A percentile compares a stretch with the other conserved stretches of the same genome.
Conservation (phyloP, 2,888 invertebrate species). For the Trichopria drosophilae region DNA sequence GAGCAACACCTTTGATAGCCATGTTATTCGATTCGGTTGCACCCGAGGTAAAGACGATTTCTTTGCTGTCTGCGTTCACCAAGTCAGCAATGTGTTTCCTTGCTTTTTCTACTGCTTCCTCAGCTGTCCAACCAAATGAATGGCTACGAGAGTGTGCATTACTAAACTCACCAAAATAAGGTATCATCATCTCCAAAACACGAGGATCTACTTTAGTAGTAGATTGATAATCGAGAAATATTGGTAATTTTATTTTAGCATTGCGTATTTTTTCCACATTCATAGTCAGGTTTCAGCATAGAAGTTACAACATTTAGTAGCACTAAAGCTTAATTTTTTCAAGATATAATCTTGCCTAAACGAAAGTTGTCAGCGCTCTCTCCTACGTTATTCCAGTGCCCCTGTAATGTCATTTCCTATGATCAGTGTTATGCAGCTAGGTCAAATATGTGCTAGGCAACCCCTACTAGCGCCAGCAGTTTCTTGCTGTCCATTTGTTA, state of each 20-base stretch:
- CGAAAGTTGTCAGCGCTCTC: too few relatives aligned
- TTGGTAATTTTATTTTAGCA: slow-evolving; percentile 24
- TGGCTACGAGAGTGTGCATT: slow-evolving; percentile 22
- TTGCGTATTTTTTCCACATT: slow-evolving; percentile 15
- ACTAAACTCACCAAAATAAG: slow-evolving; percentile 19
- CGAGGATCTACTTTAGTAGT: slow-evolving; percentile 20
- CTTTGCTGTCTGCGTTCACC: slow-evolving; percentile 10
- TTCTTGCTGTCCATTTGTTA: too few relatives aligned
- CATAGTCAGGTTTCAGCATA: slow-evolving; percentile 11
- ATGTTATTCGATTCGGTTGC: slow-evolving; percentile 23
- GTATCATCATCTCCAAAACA: slow-evolving; percentile 19
- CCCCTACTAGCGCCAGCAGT: too few relatives aligned
- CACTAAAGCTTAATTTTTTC: slow-evolving; percentile 18
- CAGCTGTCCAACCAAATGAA: slow-evolving; percentile 21
- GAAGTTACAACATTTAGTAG: slow-evolving; percentile 16
- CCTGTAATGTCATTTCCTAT: too few relatives aligned
- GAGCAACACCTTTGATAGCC: slow-evolving; percentile 23
- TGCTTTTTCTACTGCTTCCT: slow-evolving; percentile 22
- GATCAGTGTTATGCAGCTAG: too few relatives aligned
- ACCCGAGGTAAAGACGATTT: slow-evolving; percentile 23
- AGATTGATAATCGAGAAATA: slow-evolving; percentile 23
- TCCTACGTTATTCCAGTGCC: too few relatives aligned
- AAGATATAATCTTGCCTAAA: slow-evolving; percentile 15
- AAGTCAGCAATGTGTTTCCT: slow-evolving; percentile 18
- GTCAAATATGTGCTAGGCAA: too few relatives aligned